Evolutionary conservation across 2,113 vertebrate genomes (phyloP), one percentile per base, ranked within the genome.

Genomic region (Platysteira castanea): DNA sequence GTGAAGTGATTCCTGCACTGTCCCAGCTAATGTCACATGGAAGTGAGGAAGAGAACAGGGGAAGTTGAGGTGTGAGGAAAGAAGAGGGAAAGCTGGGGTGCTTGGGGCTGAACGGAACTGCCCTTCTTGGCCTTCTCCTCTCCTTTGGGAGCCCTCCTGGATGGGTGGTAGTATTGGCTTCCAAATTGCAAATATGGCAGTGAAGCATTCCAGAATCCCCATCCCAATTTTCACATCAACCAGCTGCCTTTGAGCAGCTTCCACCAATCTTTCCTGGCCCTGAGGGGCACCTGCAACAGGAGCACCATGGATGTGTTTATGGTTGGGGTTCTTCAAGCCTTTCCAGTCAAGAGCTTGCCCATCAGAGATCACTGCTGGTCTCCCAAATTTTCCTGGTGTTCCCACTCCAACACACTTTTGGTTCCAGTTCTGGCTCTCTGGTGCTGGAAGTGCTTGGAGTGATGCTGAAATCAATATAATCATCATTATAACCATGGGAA

Each of bases 331-430:
- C 76, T 60, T 30, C 67, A 7, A 26, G 28, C 2, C 33, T 46
- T 73, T 8, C 47, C 69, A 64, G 35, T 49, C n/a, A 30, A 20
- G 42, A 33, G 21, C 49, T 44, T 56, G 39, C 26, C 42, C 0
- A 0, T 3, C 33, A 47, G 47, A 6, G 17, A 5, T 49, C 1
- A 0, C 14, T 84, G 63, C 60, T 85, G 17, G n/a, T 64, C 57
- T 63, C 67, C 53, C 50, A 31, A 0, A 31, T 35, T 22, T 9
- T 74, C 21, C 20, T n/a, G 59, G 6, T 30, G 21, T 37, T 49
- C 14, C 14, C 27, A 22, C 23, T 59, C 33, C 26, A 13, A 1
- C 24, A 26, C 9, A 2, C 27, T 30, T 67, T 7, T 50, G 71
- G n/a, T 73, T 61, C 20, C 53, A 33, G 9, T 42, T 75, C 59